phyloP scores from a whole-genome alignment of 2,888 invertebrate species.

The Drosophila subquinaria region DNA sequence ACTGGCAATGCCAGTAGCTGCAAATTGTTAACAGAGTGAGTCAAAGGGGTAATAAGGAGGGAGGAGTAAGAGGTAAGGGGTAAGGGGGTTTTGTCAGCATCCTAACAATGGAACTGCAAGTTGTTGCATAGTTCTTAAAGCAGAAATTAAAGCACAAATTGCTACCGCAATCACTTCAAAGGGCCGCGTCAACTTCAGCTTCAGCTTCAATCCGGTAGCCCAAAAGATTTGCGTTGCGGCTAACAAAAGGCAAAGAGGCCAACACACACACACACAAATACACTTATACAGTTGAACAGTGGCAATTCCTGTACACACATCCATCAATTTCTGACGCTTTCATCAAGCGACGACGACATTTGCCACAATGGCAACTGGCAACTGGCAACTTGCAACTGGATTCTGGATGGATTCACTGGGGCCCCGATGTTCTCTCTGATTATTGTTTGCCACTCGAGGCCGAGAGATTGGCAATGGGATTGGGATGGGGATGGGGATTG shows the following conservation, averaged over 20 bases:
- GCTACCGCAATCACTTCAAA: constrained; percentile 78
- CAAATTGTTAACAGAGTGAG: neutral
- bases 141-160: constrained; percentile 81
- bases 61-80: neutral
- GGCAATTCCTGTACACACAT: constrained; percentile 68
- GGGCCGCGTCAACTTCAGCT: constrained; percentile 38
- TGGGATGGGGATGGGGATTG: neutral
- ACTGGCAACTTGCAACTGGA: constrained; percentile 12
- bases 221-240: constrained; percentile 79
- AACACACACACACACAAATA: constrained; percentile 30
- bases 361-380: constrained; percentile 65
- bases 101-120: constrained; percentile 67
- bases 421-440: constrained; percentile 70
- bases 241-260: constrained; percentile 57
- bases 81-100: neutral
- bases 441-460: constrained; percentile 75
- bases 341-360: constrained; percentile 78
- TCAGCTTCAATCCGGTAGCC: constrained; percentile 63
- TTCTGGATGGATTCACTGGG: constrained; percentile 4
- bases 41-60: neutral
- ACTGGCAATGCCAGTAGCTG: constrained; percentile 9
- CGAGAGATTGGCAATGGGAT: neutral
- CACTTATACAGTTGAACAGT: constrained; percentile 16
- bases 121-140: constrained; percentile 78
- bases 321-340: constrained; percentile 85